Percentiles rank a stretch among this genome's conserved stretches.
Conservation (phyloP, 2,113 vertebrate species). For the Misgurnus mizolepis region DNA sequence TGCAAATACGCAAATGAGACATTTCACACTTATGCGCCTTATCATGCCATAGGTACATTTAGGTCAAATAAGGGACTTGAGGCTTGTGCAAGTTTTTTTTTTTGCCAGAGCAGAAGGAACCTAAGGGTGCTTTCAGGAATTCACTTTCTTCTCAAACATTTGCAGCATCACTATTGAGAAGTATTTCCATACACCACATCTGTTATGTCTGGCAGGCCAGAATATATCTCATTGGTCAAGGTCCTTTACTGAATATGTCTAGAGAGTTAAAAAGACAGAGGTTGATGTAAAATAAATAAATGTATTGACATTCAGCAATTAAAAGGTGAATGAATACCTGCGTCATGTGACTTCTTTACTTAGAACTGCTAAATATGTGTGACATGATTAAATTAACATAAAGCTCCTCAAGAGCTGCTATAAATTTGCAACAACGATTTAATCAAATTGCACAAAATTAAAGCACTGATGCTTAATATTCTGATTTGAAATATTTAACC, state of each 20-base stretch:
- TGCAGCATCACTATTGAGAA: conserved; percentile 23
- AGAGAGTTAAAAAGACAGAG: conserved; percentile 39
- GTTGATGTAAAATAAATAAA: conserved; percentile 5
- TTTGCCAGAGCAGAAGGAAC: neutral
- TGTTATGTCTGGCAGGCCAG: conserved; percentile 73
- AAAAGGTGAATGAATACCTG: conserved; percentile 62
- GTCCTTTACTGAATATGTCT: conserved; percentile 19
- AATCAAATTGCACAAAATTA: neutral
- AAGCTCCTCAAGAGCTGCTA: neutral
- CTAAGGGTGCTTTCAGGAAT: conserved; percentile 2
- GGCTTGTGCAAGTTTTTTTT: conserved; percentile 9
- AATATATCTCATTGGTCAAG: conserved; percentile 50
- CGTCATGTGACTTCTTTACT: conserved; percentile 25
- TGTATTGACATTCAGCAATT: conserved; percentile 60
- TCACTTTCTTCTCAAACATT: conserved; percentile 9
- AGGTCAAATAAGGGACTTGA: neutral
- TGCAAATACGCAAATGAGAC: neutral
- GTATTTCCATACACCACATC: conserved; percentile 36
- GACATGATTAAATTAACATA: neutral
- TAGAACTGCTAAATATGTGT: conserved; percentile 2
- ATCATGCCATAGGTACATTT: neutral
- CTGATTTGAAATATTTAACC: too few species aligned
- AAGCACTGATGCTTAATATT: neutral
- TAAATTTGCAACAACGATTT: neutral
- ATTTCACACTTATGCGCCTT: neutral